phyloP scores from a whole-genome alignment of 1,140 invertebrate species.

The Periplaneta americana region DNA sequence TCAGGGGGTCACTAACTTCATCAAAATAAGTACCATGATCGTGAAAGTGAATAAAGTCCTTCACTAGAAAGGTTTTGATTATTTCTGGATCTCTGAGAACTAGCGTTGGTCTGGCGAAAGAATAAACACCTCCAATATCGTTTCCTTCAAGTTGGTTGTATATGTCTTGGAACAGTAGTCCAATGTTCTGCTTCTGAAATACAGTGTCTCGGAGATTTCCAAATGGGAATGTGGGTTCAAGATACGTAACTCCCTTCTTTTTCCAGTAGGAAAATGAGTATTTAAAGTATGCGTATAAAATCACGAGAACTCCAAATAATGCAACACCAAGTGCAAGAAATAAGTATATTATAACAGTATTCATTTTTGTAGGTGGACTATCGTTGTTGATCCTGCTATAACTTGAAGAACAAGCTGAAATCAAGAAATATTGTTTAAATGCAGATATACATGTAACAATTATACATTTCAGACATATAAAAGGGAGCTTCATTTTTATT shows the following conservation, averaged over 20 bases:
- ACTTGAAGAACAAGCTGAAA: not conserved
- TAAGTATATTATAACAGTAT: not conserved
- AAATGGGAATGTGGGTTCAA: constrained; percentile 31
- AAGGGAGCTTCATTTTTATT: too few species aligned
- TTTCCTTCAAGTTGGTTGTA: not conserved
- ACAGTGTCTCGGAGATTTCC: constrained; percentile 27
- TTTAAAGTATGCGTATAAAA: constrained; percentile 27
- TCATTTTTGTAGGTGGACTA: not conserved
- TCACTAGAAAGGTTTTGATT: constrained; percentile 30
- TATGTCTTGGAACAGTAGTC: constrained; percentile 20
- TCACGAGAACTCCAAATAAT: not conserved
- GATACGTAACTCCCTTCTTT: constrained; percentile 34
- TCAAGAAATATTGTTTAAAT: not conserved
- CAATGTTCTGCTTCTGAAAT: not conserved
- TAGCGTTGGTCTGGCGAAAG: constrained; percentile 23
- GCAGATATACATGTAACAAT: too few species aligned
- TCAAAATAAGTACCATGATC: constrained; percentile 32
- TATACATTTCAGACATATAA: too few species aligned
- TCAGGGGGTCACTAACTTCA: constrained; percentile 26
- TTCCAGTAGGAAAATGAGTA: constrained; percentile 35
- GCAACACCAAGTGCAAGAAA: not conserved
- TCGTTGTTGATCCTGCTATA: not conserved
- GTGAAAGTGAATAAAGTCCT: constrained; percentile 44
- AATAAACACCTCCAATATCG: constrained; percentile 19
- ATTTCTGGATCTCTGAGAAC: constrained; percentile 32